Conservation (phyloP, 2,888 invertebrate genomes). For the Tanytarsus gracilentus region DNA sequence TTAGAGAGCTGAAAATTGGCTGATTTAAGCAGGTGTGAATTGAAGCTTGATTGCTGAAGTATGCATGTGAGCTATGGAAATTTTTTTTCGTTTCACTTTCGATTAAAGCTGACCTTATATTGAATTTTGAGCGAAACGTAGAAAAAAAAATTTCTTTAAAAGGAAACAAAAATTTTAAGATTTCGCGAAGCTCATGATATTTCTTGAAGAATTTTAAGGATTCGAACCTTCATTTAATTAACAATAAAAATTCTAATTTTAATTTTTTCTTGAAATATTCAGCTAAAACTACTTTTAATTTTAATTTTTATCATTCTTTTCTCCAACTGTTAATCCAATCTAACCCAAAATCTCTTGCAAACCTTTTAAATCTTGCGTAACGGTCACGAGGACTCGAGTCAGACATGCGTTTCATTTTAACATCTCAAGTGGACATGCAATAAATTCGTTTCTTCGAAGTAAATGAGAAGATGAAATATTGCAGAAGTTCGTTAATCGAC, state of each 20-base stretch:
- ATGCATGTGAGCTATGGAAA: not conserved
- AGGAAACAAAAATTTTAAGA: too few species aligned
- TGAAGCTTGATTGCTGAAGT: not conserved
- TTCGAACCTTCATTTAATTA: too few species aligned
- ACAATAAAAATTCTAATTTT: too few species aligned
- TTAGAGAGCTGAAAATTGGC: not conserved
- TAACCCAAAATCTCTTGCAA: too few species aligned
- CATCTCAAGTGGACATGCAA: slow-evolving; percentile 4
- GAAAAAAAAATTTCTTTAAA: too few species aligned
- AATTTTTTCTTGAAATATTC: too few species aligned
- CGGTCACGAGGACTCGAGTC: not conserved
- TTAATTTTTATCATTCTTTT: too few species aligned
- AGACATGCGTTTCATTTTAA: not conserved
- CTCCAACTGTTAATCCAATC: too few species aligned
- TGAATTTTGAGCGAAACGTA: not conserved
- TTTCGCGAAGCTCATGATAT: not conserved
- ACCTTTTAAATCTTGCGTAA: not conserved
- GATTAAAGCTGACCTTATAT: not conserved
- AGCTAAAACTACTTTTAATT: too few species aligned
- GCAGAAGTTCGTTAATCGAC: slow-evolving; percentile 5
- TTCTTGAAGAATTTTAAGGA: not conserved
- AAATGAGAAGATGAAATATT: not conserved
- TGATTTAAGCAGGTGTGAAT: slow-evolving; percentile 8
- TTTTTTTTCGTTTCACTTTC: not conserved
- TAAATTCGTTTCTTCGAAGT: not conserved